Evolutionary conservation across 2,797 vertebrate species (phyloP), one percentile per base, ranked within the genome.

Genomic region (Anniella stebbinsi): DNA sequence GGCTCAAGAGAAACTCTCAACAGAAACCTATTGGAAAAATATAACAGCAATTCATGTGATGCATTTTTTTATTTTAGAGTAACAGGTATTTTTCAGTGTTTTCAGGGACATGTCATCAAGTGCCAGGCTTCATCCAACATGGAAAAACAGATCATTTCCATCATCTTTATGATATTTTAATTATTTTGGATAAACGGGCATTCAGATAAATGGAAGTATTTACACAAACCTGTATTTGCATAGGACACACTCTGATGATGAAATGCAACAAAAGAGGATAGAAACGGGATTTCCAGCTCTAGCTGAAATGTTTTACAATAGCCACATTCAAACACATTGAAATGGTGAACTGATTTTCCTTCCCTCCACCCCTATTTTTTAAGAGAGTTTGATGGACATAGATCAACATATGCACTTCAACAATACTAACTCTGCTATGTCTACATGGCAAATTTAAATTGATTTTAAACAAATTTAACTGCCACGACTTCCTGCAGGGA

Each of bases 141-240:
- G 36, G 21, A 72, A 75, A 48, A n/a, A 51, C 2, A 83, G 87
- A 15, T 77, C 10, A 77, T 21, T 66, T 5, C 45, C n/a, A 30
- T 11, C 23, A 21, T 81, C 23, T 54, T 28, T 25, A n/a, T 10
- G 9, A 2, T 9, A 25, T 1, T 51, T 77, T 38, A 70, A 13
- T 13, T 63, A 9, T 80, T 88, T 88, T 73, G 36, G 54, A 82
- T 21, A 75, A 21, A 67, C 0, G 13, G 45, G 28, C 66, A 36
- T 30, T 84, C 80, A 66, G 72, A 66, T 45, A 84, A 75, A 89
- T 36, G 23, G 57, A 84, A 51, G 17, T 81, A 83, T 72, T 48
- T 17, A 48, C 13, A 36, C 30, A 51, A 83, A 84, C 10, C 28
- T 33, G 41, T 41, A 51, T 25, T 21, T 63, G 38, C 33, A 28